A percentile compares a stretch with the other conserved stretches of the same genome.
Evolutionary conservation across 2,797 vertebrate species (phyloP).

Genomic region (Octomys mimax): DNA sequence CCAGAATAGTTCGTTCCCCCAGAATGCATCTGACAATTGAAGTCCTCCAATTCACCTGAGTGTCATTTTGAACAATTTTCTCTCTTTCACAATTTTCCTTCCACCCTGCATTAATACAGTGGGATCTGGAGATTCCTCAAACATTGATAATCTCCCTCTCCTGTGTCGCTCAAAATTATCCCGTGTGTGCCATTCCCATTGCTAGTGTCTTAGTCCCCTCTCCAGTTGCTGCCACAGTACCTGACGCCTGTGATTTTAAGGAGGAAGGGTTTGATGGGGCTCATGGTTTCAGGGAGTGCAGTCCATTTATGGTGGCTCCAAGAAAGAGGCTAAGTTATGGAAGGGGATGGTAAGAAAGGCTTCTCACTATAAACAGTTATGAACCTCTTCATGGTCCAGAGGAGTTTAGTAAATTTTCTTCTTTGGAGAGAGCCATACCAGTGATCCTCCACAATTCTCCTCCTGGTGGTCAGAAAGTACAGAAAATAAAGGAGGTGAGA

Average conservation of each 20-base stretch:
- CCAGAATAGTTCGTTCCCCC: background rate
- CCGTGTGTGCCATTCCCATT: background rate
- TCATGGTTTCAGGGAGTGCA: background rate
- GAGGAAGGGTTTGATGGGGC: background rate
- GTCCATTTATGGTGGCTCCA: background rate
- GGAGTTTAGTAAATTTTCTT: too few species aligned
- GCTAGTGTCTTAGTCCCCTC: background rate
- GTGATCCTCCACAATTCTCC: too few species aligned
- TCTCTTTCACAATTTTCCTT: background rate
- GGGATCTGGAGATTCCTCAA: background rate
- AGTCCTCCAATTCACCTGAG: background rate
- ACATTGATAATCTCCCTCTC: background rate
- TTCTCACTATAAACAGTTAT: too few species aligned
- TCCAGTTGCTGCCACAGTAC: background rate
- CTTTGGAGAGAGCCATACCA: too few species aligned
- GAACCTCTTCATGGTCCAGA: too few species aligned
- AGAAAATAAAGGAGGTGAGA: background rate
- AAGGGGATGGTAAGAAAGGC: background rate
- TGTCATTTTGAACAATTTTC: background rate
- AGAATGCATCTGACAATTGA: background rate
- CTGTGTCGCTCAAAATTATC: background rate
- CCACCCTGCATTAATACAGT: background rate
- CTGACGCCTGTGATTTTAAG: background rate
- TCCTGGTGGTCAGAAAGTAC: background rate
- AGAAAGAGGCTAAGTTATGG: background rate